Evolutionary conservation across 2,888 invertebrate species (phyloP), one percentile per base, ranked within the genome.

Genomic region (Aethes cnicana): DNA sequence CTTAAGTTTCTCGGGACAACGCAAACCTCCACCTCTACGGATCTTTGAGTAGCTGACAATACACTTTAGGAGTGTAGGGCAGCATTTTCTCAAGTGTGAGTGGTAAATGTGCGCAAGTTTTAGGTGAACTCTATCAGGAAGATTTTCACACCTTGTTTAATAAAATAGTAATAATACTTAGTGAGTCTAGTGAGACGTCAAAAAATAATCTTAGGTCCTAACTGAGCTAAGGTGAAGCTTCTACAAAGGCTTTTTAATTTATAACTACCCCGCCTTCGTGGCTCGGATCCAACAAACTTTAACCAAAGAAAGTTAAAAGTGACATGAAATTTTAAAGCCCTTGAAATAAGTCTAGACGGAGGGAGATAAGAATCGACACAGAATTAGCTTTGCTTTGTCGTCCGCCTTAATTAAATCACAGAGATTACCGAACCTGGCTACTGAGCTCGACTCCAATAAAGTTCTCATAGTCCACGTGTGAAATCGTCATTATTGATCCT

Each of bases 341-440:
- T 12, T 12, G 2, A 28, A 28, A 12, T 12, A 9, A 16, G 36
- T 47, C 47, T 47, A 47, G 47, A 30, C 47, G 4, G 8, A 17
- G n/a, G 9, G 28, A 20, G 37, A 47, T 37, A 37, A 20, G 36
- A 37, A 28, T 37, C 37, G 26, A 16, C 18, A 20, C 14, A 18
- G 20, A 28, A 6, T 46, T 28, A 9, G n/a, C n/a, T n/a, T n/a
- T 36, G 8, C 20, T 26, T 16, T 26, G 11, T 6, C 14, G 11
- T n/a, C 20, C 28, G 11, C 37, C 28, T 37, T 47, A 21, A 47
- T 37, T 47, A 47, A 37, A 37, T 37, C 20, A 36, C n/a, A 20
- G 20, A 8, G 28, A 33, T 25, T 16, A 28, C 20, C 16, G 26
- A 14, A 9, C 16, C 28, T 20, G 18, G 17, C 8, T 21, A 2